Percentiles rank a stretch among this genome's conserved stretches.
Conservation (phyloP, 2,888 invertebrate genomes). For the Neoitamus cyanurus region DNA sequence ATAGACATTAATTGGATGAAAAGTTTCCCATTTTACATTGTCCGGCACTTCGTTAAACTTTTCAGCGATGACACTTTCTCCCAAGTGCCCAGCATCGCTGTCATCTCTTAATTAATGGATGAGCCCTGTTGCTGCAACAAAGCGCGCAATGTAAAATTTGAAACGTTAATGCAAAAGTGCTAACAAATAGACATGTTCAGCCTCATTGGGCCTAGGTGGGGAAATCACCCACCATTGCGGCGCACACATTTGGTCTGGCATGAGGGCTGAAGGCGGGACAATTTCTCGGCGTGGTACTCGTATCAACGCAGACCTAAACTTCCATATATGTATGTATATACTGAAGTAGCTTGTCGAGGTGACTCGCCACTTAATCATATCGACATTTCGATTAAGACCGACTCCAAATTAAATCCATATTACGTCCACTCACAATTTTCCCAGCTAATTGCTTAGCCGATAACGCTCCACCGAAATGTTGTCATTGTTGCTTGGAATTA, state of each 20-base stretch:
- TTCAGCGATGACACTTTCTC: constrained; percentile 19
- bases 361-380: neutral
- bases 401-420: constrained; percentile 35
- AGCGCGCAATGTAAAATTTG: constrained; percentile 22
- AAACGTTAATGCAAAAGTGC: constrained; percentile 32
- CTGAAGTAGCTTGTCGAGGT: neutral
- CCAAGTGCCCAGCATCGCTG: constrained; percentile 26
- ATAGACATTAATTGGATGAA: constrained; percentile 32
- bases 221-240: neutral
- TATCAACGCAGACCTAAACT: neutral
- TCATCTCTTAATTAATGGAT: constrained; percentile 41
- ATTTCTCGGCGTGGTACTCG: neutral
- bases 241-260: too few species aligned
- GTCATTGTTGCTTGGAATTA: neutral
- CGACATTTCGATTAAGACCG: constrained; percentile 20
- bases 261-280: neutral
- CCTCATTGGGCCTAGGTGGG: neutral
- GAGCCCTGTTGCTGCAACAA: constrained; percentile 10
- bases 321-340: neutral
- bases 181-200: constrained; percentile 21
- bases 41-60: constrained; percentile 36
- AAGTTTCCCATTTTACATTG: constrained; percentile 36
- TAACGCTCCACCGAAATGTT: neutral
- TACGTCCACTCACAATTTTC: neutral
- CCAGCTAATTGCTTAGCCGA: constrained; percentile 21